Base-by-base conservation (phyloP, 2,888 invertebrate genomes). In the Schizotus pectinicornis region DNA sequence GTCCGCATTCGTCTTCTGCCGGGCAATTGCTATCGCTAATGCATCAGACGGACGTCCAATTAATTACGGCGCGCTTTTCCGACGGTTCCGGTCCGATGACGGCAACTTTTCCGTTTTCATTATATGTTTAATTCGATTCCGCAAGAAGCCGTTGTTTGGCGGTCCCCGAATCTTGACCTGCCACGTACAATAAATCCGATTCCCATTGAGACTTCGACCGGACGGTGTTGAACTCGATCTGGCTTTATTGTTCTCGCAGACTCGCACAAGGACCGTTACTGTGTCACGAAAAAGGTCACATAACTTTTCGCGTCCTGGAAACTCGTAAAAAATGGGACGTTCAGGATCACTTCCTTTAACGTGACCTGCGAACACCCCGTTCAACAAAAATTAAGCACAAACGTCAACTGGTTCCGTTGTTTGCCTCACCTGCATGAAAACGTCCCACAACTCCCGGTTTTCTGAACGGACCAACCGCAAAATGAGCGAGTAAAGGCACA, bases 111-210 rank as follows among this genome's bases (percentile, higher is more conserved):
- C 9, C 12, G n/a, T 42, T 42, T 31, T 22, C n/a, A 35, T 9
- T 31, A 12, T n/a, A n/a, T 12, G 7, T 42, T n/a, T 42, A 42
- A 42, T 42, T 42, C 11, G 12, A 42, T 42, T 42, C 22, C n/a
- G 6, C 11, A 3, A n/a, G 42, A 9, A 22, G 7, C 9, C 1
- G 5, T 41, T 9, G n/a, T 9, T 1, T 9, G 9, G 12, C 6
- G 7, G 31, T 31, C 6, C n/a, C 13, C 22, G 12, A 30, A 32
- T 32, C 33, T 33, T 45, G 45, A 33, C 33, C 45, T 45, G 45
- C 9, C 45, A 45, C 45, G 32, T 33, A 12, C 11, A 33, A 45
- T 45, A 45, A 45, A 45, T 45, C 45, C 33, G 12, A 33, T n/a
- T 45, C 43, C 43, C 43, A 13, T 31, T 22, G 7, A 14, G 14